These are phyloP conservation scores for Echinarachnius parma DNA, from an alignment of 53 echinoderm and acorn worm genomes.

Conservation along the genomic window DNA sequence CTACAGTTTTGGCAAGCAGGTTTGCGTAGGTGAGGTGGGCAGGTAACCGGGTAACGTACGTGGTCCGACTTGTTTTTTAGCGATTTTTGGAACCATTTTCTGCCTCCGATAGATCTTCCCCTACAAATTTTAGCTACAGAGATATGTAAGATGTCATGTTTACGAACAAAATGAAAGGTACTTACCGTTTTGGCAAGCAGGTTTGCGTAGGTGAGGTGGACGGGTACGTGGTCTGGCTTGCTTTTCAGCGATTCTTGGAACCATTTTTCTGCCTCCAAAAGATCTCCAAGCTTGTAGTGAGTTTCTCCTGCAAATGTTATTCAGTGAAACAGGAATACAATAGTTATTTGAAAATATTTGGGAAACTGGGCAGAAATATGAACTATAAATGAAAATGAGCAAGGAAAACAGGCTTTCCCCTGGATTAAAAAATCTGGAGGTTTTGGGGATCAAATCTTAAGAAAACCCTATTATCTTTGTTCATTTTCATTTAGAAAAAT, in stretches of 20 bases:
- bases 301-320: slow-evolving; percentile 69
- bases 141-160: no score
- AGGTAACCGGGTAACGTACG: no score
- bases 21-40: slow-evolving; percentile 93
- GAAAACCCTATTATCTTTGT: no score
- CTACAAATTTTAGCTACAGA: no score
- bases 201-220: slow-evolving; percentile 89
- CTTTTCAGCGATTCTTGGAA: slow-evolving; percentile 67
- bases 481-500: no score
- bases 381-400: no score
- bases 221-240: slow-evolving; percentile 90
- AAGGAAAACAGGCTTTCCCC: no score
- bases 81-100: slow-evolving; percentile 80
- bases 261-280: slow-evolving; percentile 71
- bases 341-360: no score
- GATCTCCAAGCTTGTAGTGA: slow-evolving; percentile 65
- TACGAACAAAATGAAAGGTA: no score
- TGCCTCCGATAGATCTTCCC: slow-evolving; percentile 55
- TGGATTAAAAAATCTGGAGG: no score
- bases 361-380: no score
- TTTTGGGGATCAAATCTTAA: no score
- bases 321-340: neutral
- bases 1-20: slow-evolving; percentile 81
- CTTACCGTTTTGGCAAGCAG: slow-evolving; percentile 83
- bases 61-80: slow-evolving; percentile 78